Base-by-base conservation (phyloP, 1,140 invertebrate species). In the Drosophila bifasciata region DNA sequence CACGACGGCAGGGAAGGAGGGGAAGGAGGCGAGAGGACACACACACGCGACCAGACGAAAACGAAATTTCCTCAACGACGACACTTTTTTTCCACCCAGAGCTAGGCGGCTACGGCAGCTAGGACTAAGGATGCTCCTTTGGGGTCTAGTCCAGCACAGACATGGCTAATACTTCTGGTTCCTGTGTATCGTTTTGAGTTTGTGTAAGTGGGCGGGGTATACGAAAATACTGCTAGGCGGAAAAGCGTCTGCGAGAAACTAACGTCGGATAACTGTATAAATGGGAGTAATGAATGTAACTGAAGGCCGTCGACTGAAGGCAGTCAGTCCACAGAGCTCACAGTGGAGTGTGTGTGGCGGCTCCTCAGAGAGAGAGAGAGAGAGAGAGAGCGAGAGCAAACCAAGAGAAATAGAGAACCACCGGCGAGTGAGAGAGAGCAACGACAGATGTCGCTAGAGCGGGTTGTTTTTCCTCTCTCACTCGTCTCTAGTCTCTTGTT, bases 171-270 rank as follows among this genome's bases (percentile, higher is more conserved):
- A 40, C 4, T 13, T 13, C 19, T 41, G 25, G 5, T 32, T 36
- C 3, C 32, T 13, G 0, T 13, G 32, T 36, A 8, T n/a, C n/a
- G n/a, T 36, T 9, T 32, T 64, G 55, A 45, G 19, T 58, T 43
- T 72, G 17, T 60, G 49, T 59, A 21, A 36, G 8, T 53, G 39
- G 49, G 41, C 53, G 64, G 51, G 51, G 39, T 16, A 23, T 9
- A 36, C n/a, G n/a, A 68, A 88, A 86, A 86, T 86, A 75, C 66
- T 86, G 56, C 83, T 81, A 86, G 63, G 73, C 83, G 83, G 84
- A 88, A 86, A 83, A 86, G 84, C 83, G 83, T 89, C 83, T 89
- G 83, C 75, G 81, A 76, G 88, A 86, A 86, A 89, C 83, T 86
- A 86, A 86, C 84, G 81, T 83, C 78, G 84, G 70, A 84, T 86